Evolutionary conservation across 2,797 vertebrate species (phyloP).

Genomic region (Taeniopygia guttata): DNA sequence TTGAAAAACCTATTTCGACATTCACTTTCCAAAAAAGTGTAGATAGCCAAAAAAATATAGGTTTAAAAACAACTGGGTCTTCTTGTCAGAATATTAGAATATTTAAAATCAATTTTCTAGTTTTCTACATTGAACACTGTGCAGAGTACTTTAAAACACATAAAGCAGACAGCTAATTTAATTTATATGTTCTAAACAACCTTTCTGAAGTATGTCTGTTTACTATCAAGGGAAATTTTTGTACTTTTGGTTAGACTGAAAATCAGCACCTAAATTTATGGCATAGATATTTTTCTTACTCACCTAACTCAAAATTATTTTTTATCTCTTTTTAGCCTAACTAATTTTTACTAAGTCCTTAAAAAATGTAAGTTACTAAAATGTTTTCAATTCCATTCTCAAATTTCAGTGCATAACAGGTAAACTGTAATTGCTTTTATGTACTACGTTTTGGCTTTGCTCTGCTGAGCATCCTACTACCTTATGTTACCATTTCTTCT

Average conservation of each 20-base stretch:
- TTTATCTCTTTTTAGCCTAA: not conserved
- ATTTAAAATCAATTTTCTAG: not conserved
- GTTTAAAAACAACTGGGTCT: not conserved
- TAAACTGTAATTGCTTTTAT: conserved; percentile 52
- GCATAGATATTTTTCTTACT: not conserved
- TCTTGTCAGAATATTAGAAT: not conserved
- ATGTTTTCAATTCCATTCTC: not conserved
- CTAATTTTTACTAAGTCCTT: not conserved
- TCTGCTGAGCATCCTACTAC: conserved; percentile 5
- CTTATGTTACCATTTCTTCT: conserved; percentile 66
- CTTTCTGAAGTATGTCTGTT: not conserved
- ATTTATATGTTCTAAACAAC: not conserved
- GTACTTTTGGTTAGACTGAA: not conserved
- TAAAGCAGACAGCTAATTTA: not conserved
- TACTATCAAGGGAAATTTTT: not conserved
- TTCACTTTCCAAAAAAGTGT: not conserved
- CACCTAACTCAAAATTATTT: not conserved
- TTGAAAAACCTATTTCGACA: not conserved
- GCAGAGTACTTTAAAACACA: not conserved
- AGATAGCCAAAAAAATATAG: not conserved
- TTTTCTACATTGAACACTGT: not conserved
- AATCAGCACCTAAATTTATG: not conserved
- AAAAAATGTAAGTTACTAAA: not conserved
- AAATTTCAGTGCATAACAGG: conserved; percentile 7
- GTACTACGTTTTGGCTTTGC: conserved; percentile 40